Evolutionary conservation across 2,888 invertebrate genomes (phyloP).

Genomic region (Candidula unifasciata): DNA sequence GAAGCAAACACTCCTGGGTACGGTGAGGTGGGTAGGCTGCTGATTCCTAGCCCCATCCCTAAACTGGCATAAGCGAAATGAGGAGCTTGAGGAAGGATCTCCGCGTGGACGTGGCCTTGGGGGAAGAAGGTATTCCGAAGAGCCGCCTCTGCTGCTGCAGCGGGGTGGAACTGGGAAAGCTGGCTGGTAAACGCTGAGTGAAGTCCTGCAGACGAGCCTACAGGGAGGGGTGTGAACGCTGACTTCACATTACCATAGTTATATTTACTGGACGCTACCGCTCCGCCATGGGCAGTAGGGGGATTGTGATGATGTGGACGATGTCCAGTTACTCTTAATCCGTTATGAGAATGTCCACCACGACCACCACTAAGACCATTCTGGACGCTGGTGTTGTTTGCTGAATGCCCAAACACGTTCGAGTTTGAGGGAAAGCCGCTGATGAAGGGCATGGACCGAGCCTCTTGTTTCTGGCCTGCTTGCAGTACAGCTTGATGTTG

Average conservation of each 20-base stretch:
- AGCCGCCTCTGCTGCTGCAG: constrained; percentile 41
- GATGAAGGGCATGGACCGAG: constrained; percentile 13
- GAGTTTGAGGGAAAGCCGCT: constrained; percentile 4
- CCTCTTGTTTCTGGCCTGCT: constrained; percentile 35
- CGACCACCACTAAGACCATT: background rate
- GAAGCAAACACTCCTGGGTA: constrained; percentile 61
- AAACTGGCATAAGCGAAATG: constrained; percentile 57
- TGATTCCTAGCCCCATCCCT: constrained; percentile 55
- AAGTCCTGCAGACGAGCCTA: constrained; percentile 60
- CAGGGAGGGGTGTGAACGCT: constrained; percentile 75
- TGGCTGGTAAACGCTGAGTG: constrained; percentile 69
- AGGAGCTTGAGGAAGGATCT: constrained; percentile 56
- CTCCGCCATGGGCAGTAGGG: constrained; percentile 25
- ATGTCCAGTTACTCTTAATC: constrained; percentile 33
- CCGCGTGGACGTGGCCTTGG: constrained; percentile 45
- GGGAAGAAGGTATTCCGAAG: constrained; percentile 41
- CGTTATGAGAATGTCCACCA: background rate
- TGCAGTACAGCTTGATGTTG: constrained; percentile 63
- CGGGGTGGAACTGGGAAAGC: constrained; percentile 38
- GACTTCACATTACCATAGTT: constrained; percentile 65
- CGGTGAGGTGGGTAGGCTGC: constrained; percentile 56
- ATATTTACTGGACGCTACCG: constrained; percentile 14
- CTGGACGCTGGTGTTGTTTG: constrained; percentile 20
- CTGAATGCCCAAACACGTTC: background rate
- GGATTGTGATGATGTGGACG: constrained; percentile 43